Evolutionary conservation across 2,888 invertebrate genomes (phyloP).

Genomic region (Falcaria lacertinaria): DNA sequence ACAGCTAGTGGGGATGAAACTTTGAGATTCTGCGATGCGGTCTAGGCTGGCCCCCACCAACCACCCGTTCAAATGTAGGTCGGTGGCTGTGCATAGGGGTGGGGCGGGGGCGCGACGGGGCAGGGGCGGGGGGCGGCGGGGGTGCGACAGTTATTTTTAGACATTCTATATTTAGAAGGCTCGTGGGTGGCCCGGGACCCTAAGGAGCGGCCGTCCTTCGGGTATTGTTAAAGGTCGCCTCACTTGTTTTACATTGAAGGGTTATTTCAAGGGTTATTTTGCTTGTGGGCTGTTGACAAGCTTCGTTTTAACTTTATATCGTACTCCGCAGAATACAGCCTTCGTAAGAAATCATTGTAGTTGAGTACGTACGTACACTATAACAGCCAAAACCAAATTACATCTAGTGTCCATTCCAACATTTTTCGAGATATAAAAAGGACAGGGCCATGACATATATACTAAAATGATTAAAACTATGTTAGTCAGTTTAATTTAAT

Average conservation of each 20-base stretch:
- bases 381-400: too few species aligned
- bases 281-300: background rate
- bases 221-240: slow-evolving; percentile 12
- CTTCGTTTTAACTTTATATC: too few species aligned
- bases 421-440: too few species aligned
- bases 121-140: slow-evolving; percentile 12
- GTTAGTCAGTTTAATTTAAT: too few species aligned
- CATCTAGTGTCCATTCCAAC: too few species aligned
- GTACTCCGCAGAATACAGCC: too few species aligned
- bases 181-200: slow-evolving; percentile 43
- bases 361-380: too few species aligned
- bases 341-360: too few species aligned
- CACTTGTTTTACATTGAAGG: slow-evolving; percentile 5
- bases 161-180: slow-evolving; percentile 58
- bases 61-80: slow-evolving; percentile 29
- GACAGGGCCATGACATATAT: too few species aligned
- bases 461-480: too few species aligned
- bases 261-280: too few species aligned
- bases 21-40: background rate
- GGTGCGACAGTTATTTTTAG: slow-evolving; percentile 49
- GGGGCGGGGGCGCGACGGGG: slow-evolving; percentile 11
- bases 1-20: background rate
- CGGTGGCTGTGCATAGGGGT: slow-evolving; percentile 17
- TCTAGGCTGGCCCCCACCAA: background rate
- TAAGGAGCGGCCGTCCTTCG: slow-evolving; percentile 30